Evolutionary conservation across 2,113 vertebrate genomes (phyloP).

Genomic region (Megaleporinus macrocephalus): DNA sequence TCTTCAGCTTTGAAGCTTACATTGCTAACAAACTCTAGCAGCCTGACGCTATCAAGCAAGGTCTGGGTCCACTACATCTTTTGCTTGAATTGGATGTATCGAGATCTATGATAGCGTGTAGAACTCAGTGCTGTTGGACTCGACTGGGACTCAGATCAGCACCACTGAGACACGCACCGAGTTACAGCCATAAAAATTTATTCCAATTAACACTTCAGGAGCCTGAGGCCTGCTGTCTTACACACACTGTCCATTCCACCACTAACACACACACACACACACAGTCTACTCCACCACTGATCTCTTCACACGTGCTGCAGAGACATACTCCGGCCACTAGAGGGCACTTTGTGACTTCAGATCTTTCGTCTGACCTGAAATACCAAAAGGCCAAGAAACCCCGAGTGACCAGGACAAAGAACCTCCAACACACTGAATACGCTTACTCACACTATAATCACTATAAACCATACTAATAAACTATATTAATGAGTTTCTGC

Average conservation of each 20-base stretch:
- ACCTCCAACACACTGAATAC: background rate
- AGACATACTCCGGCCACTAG: conserved; percentile 21
- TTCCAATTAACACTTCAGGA: conserved; percentile 57
- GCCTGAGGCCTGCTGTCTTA: conserved; percentile 18
- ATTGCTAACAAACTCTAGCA: no score
- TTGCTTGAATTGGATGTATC: no score
- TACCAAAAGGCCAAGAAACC: background rate
- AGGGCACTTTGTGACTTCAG: conserved; percentile 45
- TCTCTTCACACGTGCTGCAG: background rate
- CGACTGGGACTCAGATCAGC: conserved; percentile 1
- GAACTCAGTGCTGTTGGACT: background rate
- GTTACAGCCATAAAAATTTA: conserved; percentile 21
- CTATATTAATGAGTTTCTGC: no score
- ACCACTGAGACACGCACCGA: background rate
- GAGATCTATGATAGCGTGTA: background rate
- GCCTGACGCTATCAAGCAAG: no score
- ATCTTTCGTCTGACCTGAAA: background rate
- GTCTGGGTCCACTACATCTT: no score
- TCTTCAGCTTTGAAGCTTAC: no score
- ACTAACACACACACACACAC: no score
- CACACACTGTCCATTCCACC: no score
- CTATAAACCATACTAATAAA: no score
- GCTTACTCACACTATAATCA: background rate
- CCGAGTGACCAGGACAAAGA: background rate
- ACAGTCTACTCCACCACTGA: background rate